A percentile compares a stretch with the other conserved stretches of the same genome.
Evolutionary conservation across 2,797 vertebrate genomes (phyloP).

Genomic region (Semotilus atromaculatus): DNA sequence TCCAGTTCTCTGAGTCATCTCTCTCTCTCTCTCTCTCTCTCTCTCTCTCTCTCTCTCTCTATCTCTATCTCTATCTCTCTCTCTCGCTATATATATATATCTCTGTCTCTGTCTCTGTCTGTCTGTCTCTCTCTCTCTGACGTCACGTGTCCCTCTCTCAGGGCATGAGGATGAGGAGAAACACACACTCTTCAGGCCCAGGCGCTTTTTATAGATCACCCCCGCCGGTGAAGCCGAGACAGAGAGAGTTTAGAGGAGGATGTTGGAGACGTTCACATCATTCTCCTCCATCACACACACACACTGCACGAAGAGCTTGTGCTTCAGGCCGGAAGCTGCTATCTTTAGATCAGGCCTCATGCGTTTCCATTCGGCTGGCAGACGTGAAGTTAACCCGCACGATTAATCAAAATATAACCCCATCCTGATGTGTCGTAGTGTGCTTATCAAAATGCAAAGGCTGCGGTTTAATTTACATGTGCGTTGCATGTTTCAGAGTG

Average conservation of each 20-base stretch:
- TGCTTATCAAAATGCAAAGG: too few relatives aligned
- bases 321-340: background rate
- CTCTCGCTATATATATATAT: too few relatives aligned
- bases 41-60: too few relatives aligned
- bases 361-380: background rate
- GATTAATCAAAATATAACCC: background rate
- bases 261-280: background rate
- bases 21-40: too few relatives aligned
- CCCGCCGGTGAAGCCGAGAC: conserved; percentile 11
- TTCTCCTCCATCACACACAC: background rate
- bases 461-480: too few relatives aligned
- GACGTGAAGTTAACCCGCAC: background rate
- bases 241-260: background rate
- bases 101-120: too few relatives aligned
- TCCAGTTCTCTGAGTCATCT: conserved; percentile 15
- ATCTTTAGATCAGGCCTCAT: conserved; percentile 1
- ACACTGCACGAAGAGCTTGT: background rate
- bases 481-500: background rate
- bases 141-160: background rate
- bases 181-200: conserved; percentile 21
- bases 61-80: too few relatives aligned
- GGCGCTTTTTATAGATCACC: conserved; percentile 40
- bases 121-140: background rate
- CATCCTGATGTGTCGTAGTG: too few relatives aligned
- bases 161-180: too few relatives aligned